Base-by-base conservation (phyloP, 2,113 vertebrate genomes). In the Ophthalmolycus amberensis region DNA sequence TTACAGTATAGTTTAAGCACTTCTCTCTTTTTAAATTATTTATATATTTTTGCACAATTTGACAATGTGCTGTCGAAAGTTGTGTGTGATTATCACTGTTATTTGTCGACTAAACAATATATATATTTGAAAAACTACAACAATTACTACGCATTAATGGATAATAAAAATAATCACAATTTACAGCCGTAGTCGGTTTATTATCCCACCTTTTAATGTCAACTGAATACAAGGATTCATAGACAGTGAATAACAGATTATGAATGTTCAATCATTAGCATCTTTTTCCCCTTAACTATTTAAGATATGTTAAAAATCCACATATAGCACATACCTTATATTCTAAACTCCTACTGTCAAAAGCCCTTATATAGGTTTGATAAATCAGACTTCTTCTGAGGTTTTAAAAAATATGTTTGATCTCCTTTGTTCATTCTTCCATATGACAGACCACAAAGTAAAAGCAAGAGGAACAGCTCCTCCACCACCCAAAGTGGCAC, bases 401-500 rank as follows among this genome's bases (percentile, higher is more conserved):
- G 67, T 74, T 89, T 81, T 81, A 79, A 79, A 58, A 50, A 89
- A 60, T 83, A 66, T 67, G 71, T 89, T 90, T 92, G 87, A 91
- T 92, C 85, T 86, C 27, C 58, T 86, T 80, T 88, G 87, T 89
- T 89, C 82, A 75, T 62, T 59, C 80, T 68, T 81, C 84, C 72
- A 80, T 89, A 81, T 74, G 73, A 89, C 85, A 80, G 82, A 87
- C 52, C 83, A 91, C 85, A 91, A 86, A 91, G 84, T 79, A 85
- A 85, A 89, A 86, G 83, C 58, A 89, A 71, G 89, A 80, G 86
- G 77, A 71, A 89, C 77, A 85, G 83, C 72, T 75, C 75, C 68
- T 75, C 69, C 40, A 74, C 79, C 64, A 86, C 72, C 70, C 83
- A 80, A 85, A 77, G 81, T 76, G 76, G 72, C 67, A 63, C 71